Base-by-base conservation (phyloP, 2,113 vertebrate species). In the Stegastes partitus region DNA sequence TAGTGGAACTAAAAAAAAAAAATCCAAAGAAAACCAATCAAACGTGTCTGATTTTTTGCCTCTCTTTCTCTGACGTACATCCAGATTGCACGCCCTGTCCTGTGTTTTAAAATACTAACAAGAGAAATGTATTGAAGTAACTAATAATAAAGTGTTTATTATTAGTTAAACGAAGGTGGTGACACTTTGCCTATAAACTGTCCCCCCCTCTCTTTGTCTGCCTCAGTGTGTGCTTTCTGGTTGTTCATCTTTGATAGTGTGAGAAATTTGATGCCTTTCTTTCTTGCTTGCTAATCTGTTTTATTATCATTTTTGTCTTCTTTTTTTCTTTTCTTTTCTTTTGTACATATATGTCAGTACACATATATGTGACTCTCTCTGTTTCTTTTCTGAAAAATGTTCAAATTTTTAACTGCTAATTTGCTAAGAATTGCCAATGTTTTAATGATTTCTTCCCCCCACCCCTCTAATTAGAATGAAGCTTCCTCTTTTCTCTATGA, bases 61-160 rank as follows among this genome's bases (percentile, higher is more conserved):
- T 95, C 92, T 94, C 93, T 95, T 67, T 96, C 93, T 94, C 89
- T 94, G 95, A 97, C 91, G 94, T 96, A 96, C 96, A 98, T 95
- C 96, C 96, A 98, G 96, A 97, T 92, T 95, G 96, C 97, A 96
- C 94, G 94, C 92, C 80, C 94, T 94, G 90, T 94, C 93, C 95
- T 39, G 89, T 96, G 81, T 92, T 94, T 92, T 69, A 87, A 83
- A 93, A 82, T 90, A 93, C 92, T 93, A 94, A 93, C 92, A 89
- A 94, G 86, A 90, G 85, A 92, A 91, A 88, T 83, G 85, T 77
- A 87, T 42, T 79, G 63, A 61, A 79, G 81, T 88, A 89, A 94
- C 93, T 91, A 89, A 93, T 93, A 94, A 94, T 91, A 94, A 89
- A 51, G 69, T 57, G 1, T 56, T 93, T 94, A 92, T 95, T 95